These are phyloP conservation scores for Carabus problematicus DNA, from an alignment of 2,888 invertebrate species.

Conservation along the genomic window DNA sequence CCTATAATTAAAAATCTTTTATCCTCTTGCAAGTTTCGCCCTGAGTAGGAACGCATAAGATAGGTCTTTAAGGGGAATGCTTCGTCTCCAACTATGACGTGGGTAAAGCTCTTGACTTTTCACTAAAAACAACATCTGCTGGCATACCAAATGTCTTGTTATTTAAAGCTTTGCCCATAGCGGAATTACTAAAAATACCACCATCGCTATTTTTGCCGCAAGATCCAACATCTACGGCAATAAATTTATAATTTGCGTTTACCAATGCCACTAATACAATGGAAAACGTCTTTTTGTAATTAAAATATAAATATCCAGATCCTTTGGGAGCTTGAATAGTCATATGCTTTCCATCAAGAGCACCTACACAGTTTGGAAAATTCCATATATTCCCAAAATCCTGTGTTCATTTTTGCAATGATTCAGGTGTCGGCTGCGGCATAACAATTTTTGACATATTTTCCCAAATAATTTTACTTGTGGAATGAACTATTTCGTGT, in stretches of 20 bases:
- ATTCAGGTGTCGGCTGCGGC: too few relatives aligned
- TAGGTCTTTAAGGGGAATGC: not conserved
- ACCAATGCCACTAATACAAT: conserved; percentile 5
- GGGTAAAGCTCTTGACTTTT: too few relatives aligned
- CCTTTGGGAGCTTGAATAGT: not conserved
- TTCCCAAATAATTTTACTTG: too few relatives aligned
- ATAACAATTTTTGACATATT: too few relatives aligned
- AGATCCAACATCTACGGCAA: not conserved
- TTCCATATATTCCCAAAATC: conserved; percentile 6
- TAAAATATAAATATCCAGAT: not conserved
- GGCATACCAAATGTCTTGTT: too few relatives aligned
- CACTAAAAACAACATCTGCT: not conserved
- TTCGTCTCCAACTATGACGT: not conserved
- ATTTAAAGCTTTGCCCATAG: too few relatives aligned
- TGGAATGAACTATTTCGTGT: too few relatives aligned
- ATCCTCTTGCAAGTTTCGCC: not conserved
- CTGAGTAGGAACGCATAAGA: not conserved
- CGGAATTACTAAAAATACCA: not conserved
- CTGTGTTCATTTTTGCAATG: too few relatives aligned
- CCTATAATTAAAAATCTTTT: conserved; percentile 7
- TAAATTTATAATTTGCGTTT: conserved; percentile 3
- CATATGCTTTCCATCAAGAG: conserved; percentile 1
- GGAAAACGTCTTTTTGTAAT: conserved; percentile 7
- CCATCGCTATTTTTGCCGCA: conserved; percentile 1
- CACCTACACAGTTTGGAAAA: not conserved